Evolutionary conservation across 2,797 vertebrate genomes (phyloP), one percentile per base, ranked within the genome.

Genomic region (Toxotes lorentzi): DNA sequence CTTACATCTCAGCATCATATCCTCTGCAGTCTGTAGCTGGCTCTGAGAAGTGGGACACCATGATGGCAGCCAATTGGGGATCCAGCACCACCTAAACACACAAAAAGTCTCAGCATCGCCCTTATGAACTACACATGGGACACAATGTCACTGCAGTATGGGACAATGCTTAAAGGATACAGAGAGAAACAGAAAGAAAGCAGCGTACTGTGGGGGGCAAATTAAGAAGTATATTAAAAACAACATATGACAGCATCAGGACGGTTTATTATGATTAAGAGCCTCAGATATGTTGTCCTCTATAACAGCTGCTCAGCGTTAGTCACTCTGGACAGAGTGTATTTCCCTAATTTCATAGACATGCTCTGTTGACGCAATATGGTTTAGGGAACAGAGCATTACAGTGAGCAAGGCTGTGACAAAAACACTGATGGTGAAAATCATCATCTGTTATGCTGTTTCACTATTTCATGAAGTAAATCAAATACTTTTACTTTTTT

Each of bases 1-100:
- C 97, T 96, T 94, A 99, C 98, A 95, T 88, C 96, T 96, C 70
- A 99, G 93, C 91, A 99, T 99, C 90, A 93, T 96, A 86, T 97
- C 96, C 87, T 98, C 98, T 59, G 97, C 97, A 69, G 95, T 93
- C 92, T 96, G 95, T 32, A 99, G 96, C 73, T 96, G 96, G 43
- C 85, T 91, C 67, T 91, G 84, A 53, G 98, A 99, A 0, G 96
- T 97, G 19, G 97, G 98, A 85, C 97, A 98, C 98, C 98, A 99
- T 7, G 97, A 93, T 14, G 97, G 97, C 79, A 99, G 94, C 97
- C 97, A 99, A 83, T 88, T 94, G 63, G 95, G 96, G 73, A 98
- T 93, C 97, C 97, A 97, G 88, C 97, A 97, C 76, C 96, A 96
- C 94, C 98, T 99, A 76, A 4, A 78, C 23, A 59, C 0, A 80